phyloP scores from a whole-genome alignment of 2,888 invertebrate species.

The Nudaria mundana region DNA sequence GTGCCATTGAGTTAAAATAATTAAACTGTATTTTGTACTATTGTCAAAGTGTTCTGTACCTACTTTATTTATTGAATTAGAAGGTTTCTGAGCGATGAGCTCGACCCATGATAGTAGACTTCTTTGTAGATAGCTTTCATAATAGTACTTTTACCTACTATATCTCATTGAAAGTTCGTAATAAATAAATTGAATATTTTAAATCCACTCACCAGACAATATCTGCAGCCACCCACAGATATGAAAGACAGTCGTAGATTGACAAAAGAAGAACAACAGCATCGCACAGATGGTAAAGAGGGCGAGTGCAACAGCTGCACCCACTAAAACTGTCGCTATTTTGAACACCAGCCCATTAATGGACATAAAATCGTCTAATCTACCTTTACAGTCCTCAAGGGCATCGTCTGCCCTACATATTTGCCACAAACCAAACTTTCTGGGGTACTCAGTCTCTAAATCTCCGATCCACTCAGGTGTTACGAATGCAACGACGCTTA shows the following conservation, averaged over 20 bases:
- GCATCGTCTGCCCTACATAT: constrained; percentile 90
- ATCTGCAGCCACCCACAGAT: constrained; percentile 97
- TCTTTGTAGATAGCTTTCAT: too few relatives aligned
- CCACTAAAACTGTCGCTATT: constrained; percentile 94
- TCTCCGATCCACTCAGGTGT: constrained; percentile 97
- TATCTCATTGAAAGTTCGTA: too few relatives aligned
- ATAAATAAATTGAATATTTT: not conserved
- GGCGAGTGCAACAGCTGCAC: constrained; percentile 91
- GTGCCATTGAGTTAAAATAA: too few relatives aligned
- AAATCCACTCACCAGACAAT: constrained; percentile 89
- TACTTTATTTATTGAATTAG: too few relatives aligned
- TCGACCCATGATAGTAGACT: too few relatives aligned
- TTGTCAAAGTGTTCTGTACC: too few relatives aligned
- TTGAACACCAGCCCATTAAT: constrained; percentile 92
- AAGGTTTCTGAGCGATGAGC: too few relatives aligned
- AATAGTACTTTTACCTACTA: too few relatives aligned
- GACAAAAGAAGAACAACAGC: constrained; percentile 96
- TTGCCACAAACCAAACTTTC: constrained; percentile 96
- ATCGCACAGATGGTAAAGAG: constrained; percentile 93
- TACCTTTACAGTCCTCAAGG: constrained; percentile 91
- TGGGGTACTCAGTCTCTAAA: constrained; percentile 91
- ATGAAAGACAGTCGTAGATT: constrained; percentile 94
- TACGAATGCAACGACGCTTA: constrained; percentile 96
- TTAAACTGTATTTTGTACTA: too few relatives aligned
- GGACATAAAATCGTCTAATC: constrained; percentile 90